Evolutionary conservation across 2,797 vertebrate genomes (phyloP).

Genomic region (Oreochromis grahami): DNA sequence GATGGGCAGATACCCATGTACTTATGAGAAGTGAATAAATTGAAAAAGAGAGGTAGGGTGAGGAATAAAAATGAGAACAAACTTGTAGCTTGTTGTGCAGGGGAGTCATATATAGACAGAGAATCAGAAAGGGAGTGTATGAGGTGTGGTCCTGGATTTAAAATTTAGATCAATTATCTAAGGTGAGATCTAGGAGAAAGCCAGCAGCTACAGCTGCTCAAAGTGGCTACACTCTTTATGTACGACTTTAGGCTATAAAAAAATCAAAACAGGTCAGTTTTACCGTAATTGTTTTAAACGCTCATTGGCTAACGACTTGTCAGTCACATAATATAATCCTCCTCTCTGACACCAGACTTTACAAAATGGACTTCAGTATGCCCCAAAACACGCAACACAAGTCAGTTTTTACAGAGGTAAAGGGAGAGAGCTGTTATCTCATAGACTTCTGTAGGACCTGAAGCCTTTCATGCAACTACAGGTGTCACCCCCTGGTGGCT

Average conservation of each 20-base stretch:
- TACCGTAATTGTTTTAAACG: not conserved
- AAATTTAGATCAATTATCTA: not conserved
- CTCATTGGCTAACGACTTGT: not conserved
- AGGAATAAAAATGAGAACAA: not conserved
- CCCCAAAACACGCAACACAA: not conserved
- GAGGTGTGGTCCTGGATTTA: not conserved
- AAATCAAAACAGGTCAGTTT: not conserved
- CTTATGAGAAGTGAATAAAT: not conserved
- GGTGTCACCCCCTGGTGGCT: not conserved
- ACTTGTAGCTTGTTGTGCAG: not conserved
- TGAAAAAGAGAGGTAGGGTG: not conserved
- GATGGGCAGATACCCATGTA: not conserved
- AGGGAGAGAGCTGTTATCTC: not conserved
- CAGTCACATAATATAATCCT: not conserved
- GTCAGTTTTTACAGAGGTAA: not conserved
- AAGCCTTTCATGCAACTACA: not conserved
- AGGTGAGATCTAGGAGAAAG: not conserved
- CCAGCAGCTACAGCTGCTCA: not conserved
- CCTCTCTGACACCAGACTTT: not conserved
- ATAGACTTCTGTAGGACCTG: not conserved
- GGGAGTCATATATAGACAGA: not conserved
- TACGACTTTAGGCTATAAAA: not conserved
- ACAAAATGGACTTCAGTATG: not conserved
- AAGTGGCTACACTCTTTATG: not conserved
- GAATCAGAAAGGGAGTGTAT: not conserved